Base-by-base conservation (phyloP, 2,113 vertebrate genomes). In the Tylochromis polylepis region DNA sequence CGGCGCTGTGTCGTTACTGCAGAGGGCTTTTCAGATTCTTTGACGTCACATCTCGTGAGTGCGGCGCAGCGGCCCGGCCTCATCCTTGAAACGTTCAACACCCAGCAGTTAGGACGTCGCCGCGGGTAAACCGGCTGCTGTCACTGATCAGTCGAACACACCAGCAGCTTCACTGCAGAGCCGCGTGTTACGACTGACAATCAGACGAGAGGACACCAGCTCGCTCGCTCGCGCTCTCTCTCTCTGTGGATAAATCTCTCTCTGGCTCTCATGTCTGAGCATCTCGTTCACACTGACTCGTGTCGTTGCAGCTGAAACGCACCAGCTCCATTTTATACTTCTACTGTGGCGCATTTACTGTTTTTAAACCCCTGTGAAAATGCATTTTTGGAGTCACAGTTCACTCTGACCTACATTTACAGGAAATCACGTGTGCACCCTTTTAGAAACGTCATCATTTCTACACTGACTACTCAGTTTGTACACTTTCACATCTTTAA, bases 111-210 rank as follows among this genome's bases (percentile, higher is more conserved):
- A 0, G 8, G 10, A 0, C 36, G 4, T 62, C 55, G 12, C 38
- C 12, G 22, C 29, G 41, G 36, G n/a, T 38, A 3, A 29, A 51
- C 3, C 43, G 0, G 15, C 18, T 14, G 49, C 53, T 12, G 27
- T 46, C 4, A 2, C 18, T 20, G 3, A 34, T 1, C 22, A 27
- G 10, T 58, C 10, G 4, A 1, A 41, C 49, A 0, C 9, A 0
- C 2, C 83, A 20, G 86, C 77, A 55, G 78, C 58, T 4, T 92
- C 55, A 3, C 90, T 65, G 91, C 91, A 90, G 91, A 85, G 88
- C 59, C 56, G 18, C 88, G 81, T 90, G 91, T 87, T 3, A 72
- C 58, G 91, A 90, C 88, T 90, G 89, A 75, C 56, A 24, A 91
- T 31, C 56, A 20, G 38, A 29, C 14, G 18, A 55, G 58, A 80